These are phyloP conservation scores for Yponomeuta plumbellus DNA, from an alignment of 2,888 invertebrate genomes.

Conservation along the genomic window DNA sequence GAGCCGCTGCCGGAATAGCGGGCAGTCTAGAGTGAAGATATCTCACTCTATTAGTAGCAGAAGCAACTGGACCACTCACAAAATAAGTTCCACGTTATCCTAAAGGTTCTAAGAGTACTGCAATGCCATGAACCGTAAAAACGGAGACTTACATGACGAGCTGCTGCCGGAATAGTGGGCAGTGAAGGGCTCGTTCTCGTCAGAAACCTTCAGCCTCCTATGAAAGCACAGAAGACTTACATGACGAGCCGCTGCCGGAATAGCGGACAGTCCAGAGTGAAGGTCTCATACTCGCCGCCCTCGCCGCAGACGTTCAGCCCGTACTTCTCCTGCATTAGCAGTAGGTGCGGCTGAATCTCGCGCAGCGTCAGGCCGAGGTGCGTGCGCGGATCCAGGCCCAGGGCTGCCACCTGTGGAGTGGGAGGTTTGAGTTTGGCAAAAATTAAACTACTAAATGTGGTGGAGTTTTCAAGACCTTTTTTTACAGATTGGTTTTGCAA, in stretches of 20 bases:
- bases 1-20: too few relatives aligned
- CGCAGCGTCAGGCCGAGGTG: conserved; percentile 92
- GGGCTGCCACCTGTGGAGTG: conserved; percentile 80
- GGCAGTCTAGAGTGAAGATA: too few relatives aligned
- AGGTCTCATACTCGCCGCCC: conserved; percentile 99
- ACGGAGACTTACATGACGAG: conserved; percentile 72
- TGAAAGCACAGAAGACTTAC: too few relatives aligned
- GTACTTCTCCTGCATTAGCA: conserved; percentile 94
- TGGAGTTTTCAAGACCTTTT: too few relatives aligned
- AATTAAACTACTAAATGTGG: neutral
- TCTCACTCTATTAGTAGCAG: too few relatives aligned
- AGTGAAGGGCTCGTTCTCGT: conserved; percentile 99
- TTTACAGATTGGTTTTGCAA: too few relatives aligned
- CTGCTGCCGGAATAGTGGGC: conserved; percentile 94
- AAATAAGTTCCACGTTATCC: too few relatives aligned
- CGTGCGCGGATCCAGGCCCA: conserved; percentile 90
- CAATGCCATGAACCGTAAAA: too few relatives aligned
- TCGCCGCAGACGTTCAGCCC: conserved; percentile 98
- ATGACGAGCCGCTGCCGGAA: conserved; percentile 93
- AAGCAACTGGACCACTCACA: too few relatives aligned
- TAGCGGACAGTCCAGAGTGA: conserved; percentile 97
- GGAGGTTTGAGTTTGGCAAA: neutral
- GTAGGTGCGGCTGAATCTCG: conserved; percentile 91
- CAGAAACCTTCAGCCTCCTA: conserved; percentile 96
- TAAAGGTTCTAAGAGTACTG: too few relatives aligned